phyloP scores from a whole-genome alignment of 2,113 vertebrate genomes.

The Theropithecus gelada region DNA sequence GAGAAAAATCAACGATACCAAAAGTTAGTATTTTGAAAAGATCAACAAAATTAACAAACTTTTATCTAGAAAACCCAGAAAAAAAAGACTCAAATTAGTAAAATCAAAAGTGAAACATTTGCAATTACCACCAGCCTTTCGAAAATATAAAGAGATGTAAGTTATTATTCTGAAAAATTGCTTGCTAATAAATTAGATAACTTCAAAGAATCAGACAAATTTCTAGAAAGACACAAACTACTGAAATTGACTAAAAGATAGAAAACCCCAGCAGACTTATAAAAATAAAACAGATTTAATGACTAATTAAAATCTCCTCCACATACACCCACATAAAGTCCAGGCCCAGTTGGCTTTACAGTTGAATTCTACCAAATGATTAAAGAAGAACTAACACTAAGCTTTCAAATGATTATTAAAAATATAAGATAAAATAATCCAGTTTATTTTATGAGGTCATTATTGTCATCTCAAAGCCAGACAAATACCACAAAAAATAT shows the following conservation, averaged over 20 bases:
- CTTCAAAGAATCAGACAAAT: background rate
- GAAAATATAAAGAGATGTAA: background rate
- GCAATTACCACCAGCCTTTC: background rate
- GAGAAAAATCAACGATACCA: background rate
- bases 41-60: background rate
- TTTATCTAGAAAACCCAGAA: background rate
- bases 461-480: background rate
- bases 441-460: background rate
- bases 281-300: background rate
- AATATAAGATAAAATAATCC: background rate
- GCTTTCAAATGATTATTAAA: background rate
- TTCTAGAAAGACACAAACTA: background rate
- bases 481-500: background rate
- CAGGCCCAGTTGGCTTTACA: background rate
- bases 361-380: background rate
- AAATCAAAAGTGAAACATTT: background rate
- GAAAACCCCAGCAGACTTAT: background rate
- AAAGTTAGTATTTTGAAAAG: background rate
- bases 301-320: background rate
- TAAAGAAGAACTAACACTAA: background rate
- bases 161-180: background rate
- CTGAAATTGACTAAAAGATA: background rate
- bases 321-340: background rate
- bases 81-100: background rate
- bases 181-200: background rate